Conservation (phyloP, 2,888 invertebrate genomes). For the Mimumesa dahlbomi region DNA sequence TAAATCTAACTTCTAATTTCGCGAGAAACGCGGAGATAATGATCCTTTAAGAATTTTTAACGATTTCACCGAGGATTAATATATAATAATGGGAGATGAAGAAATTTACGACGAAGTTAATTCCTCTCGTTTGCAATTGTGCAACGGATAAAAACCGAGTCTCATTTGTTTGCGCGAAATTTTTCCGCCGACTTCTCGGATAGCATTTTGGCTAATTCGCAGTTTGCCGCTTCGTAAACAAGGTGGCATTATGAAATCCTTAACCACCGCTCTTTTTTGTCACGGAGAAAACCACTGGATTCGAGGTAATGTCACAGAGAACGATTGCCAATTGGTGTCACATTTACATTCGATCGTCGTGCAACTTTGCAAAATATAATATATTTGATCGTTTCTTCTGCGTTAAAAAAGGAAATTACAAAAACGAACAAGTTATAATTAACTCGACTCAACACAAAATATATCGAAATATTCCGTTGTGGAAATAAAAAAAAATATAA, state of each 20-base stretch:
- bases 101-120: neutral
- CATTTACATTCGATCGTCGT: slow-evolving; percentile 18
- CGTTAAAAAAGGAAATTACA: no score
- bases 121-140: neutral
- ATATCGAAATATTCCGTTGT: no score
- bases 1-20: no score
- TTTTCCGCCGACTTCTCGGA: slow-evolving; percentile 3
- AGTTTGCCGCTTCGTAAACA: slow-evolving; percentile 3
- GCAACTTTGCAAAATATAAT: slow-evolving; percentile 16
- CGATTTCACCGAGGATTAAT: neutral
- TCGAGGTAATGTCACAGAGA: slow-evolving; percentile 23
- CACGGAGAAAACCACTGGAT: slow-evolving; percentile 18
- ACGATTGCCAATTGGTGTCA: slow-evolving; percentile 19
- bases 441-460: no score
- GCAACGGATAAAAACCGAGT: slow-evolving; percentile 3
- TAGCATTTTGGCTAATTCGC: slow-evolving; percentile 22
- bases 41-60: no score
- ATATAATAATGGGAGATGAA: neutral
- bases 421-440: no score
- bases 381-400: no score
- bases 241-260: slow-evolving; percentile 24
- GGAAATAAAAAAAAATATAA: no score
- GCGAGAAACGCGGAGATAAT: no score
- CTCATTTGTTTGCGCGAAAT: neutral
- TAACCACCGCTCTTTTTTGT: slow-evolving; percentile 19